These are phyloP conservation scores for Corvus moneduloides DNA, from an alignment of 2,113 vertebrate genomes.

Conservation along the genomic window DNA sequence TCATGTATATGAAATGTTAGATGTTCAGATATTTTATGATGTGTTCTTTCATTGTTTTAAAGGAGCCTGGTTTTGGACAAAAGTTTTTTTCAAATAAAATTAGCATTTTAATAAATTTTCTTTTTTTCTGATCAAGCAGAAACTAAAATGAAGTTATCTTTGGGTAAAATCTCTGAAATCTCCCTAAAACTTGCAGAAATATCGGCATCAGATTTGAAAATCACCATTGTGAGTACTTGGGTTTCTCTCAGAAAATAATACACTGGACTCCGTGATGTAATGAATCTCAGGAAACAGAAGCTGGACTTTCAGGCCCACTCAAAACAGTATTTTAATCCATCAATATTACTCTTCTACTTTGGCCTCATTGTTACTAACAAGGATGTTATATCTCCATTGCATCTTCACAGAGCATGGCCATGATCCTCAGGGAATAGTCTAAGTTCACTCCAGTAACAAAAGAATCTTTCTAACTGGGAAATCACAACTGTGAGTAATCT, in stretches of 20 bases:
- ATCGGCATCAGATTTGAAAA: neutral
- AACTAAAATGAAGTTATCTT: neutral
- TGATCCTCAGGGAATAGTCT: neutral
- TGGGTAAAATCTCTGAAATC: neutral
- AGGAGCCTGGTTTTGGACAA: neutral
- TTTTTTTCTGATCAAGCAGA: neutral
- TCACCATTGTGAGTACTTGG: neutral
- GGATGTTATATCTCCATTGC: fast-evolving
- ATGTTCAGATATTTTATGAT: neutral
- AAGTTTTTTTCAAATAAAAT: neutral
- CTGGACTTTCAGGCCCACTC: neutral
- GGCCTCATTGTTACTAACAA: neutral
- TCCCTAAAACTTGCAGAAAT: neutral
- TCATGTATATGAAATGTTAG: neutral
- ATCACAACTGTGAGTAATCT: neutral
- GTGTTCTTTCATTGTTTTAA: neutral
- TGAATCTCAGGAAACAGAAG: neutral
- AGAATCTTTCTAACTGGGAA: neutral
- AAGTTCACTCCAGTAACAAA: neutral
- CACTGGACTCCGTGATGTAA: neutral
- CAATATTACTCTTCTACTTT: neutral
- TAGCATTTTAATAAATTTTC: neutral
- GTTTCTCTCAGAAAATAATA: neutral
- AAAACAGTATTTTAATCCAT: neutral
- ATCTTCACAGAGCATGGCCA: neutral